Evolutionary conservation across 1,140 invertebrate genomes (phyloP).

Genomic region (Trichoplusia ni): DNA sequence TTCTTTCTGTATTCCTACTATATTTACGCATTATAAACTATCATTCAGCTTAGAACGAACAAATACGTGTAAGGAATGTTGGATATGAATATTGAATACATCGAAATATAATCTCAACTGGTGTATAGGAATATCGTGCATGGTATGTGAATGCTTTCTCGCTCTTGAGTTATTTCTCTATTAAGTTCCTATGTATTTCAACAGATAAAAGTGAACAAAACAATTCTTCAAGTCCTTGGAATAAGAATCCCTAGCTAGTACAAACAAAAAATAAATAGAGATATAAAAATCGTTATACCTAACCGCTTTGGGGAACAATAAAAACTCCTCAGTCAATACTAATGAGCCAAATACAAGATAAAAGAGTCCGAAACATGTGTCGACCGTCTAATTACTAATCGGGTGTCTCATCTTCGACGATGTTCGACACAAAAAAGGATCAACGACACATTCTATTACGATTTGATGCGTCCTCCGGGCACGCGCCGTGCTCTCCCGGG

Average conservation of each 20-base stretch:
- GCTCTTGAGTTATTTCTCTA: no score
- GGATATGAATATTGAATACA: background rate
- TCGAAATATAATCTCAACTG: no score
- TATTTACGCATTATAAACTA: conserved; percentile 17
- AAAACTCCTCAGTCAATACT: conserved; percentile 46
- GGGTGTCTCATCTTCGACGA: conserved; percentile 60
- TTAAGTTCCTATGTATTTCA: no score
- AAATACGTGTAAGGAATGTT: background rate
- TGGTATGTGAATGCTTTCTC: no score
- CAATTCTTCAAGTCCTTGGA: no score
- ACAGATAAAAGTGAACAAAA: no score
- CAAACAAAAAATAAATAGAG: conserved; percentile 3
- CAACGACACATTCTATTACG: conserved; percentile 73
- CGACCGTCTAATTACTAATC: conserved; percentile 79
- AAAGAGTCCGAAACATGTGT: conserved; percentile 75
- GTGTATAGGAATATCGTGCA: no score
- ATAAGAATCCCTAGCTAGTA: background rate
- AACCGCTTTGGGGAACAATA: conserved; percentile 37
- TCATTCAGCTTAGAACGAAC: background rate
- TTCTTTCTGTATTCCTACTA: conserved; percentile 41
- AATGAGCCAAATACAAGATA: conserved; percentile 71
- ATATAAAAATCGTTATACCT: background rate
- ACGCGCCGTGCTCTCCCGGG: conserved; percentile 3
- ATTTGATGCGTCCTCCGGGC: conserved; percentile 52
- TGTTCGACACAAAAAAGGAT: conserved; percentile 65